These are phyloP conservation scores for Pogonophryne albipinna DNA, from an alignment of 2,797 vertebrate genomes.

Conservation along the genomic window DNA sequence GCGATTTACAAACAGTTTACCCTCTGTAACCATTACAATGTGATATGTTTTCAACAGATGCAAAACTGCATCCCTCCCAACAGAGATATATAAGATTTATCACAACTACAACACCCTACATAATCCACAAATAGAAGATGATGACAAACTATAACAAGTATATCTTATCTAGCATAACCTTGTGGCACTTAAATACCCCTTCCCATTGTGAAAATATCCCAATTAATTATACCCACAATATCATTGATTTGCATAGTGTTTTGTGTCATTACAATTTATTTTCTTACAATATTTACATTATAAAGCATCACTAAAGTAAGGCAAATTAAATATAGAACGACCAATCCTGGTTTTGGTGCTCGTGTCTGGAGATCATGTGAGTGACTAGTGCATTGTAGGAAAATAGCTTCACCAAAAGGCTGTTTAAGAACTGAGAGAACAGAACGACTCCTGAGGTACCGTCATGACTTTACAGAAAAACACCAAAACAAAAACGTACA, in stretches of 20 bases:
- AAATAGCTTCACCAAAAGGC: conserved; percentile 26
- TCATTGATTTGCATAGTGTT: conserved; percentile 78
- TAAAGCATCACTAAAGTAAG: conserved; percentile 68
- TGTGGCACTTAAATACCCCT: conserved; percentile 79
- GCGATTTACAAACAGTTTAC: conserved; percentile 21
- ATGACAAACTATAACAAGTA: conserved; percentile 31
- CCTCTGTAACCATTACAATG: background rate
- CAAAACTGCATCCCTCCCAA: conserved; percentile 31
- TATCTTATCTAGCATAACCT: conserved; percentile 9
- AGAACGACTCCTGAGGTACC: conserved; percentile 68
- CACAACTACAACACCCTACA: conserved; percentile 24
- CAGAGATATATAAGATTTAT: conserved; percentile 35
- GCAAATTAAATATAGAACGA: conserved; percentile 53
- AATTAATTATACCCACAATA: conserved; percentile 57
- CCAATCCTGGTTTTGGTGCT: conserved; percentile 32
- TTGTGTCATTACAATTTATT: conserved; percentile 34
- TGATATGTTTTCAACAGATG: conserved; percentile 36
- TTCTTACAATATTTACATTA: conserved; percentile 63
- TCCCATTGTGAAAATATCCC: conserved; percentile 65
- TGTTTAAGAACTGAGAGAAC: conserved; percentile 14
- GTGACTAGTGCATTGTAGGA: conserved; percentile 40
- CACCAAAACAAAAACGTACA: conserved; percentile 16
- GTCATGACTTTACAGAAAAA: conserved; percentile 36
- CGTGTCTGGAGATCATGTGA: conserved; percentile 27
- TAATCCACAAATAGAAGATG: conserved; percentile 37